phyloP scores from a whole-genome alignment of 37 sponge, comb jelly and placozoan genomes.

The Petrosia ficiformis region DNA sequence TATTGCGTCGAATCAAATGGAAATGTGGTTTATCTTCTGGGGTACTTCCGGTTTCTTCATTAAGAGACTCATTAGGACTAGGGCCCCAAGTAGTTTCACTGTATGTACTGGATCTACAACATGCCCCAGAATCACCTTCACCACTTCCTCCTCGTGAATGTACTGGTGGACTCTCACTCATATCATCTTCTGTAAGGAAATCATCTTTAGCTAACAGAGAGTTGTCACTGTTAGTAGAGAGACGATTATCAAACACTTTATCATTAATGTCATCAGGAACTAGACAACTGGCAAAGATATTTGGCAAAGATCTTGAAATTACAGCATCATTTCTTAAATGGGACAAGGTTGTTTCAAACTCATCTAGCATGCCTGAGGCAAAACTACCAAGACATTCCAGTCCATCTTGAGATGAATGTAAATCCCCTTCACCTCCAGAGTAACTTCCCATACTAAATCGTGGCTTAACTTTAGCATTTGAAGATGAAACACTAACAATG shows the following conservation, averaged over 20 bases:
- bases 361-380: conserved; percentile 31
- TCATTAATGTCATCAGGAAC: background rate
- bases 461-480: background rate
- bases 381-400: conserved; percentile 36
- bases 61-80: background rate
- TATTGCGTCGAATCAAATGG: background rate
- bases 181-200: background rate
- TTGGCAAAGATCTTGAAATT: conserved; percentile 31
- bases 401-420: conserved; percentile 1
- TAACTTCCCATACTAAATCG: background rate
- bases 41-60: background rate
- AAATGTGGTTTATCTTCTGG: background rate
- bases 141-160: background rate
- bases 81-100: background rate
- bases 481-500: background rate
- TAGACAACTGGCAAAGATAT: conserved; percentile 21
- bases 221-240: background rate
- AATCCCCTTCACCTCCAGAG: background rate
- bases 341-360: conserved; percentile 33
- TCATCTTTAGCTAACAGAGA: background rate
- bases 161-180: background rate
- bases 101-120: background rate
- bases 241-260: background rate
- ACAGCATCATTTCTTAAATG: background rate
- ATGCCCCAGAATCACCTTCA: background rate